These are phyloP conservation scores for Phylloscopus collybita DNA, from an alignment of 2,797 vertebrate species.

Conservation along the genomic window DNA sequence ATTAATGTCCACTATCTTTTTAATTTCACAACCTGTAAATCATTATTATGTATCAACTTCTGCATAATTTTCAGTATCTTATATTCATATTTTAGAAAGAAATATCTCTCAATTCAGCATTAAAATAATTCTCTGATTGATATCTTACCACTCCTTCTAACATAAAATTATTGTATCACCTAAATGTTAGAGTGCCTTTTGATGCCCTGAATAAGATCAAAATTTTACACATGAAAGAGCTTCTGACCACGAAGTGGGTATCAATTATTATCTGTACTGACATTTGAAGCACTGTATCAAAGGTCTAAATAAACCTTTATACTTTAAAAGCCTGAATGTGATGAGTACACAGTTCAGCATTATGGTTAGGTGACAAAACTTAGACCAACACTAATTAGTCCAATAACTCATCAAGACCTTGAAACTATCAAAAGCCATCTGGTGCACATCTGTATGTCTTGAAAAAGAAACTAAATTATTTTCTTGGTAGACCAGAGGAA, in stretches of 20 bases:
- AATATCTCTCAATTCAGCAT: neutral
- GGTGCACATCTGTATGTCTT: constrained; percentile 21
- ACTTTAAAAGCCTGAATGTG: neutral
- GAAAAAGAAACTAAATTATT: constrained; percentile 12
- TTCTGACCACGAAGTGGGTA: neutral
- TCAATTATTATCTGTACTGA: neutral
- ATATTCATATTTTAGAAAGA: neutral
- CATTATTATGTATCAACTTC: neutral
- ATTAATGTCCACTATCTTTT: neutral
- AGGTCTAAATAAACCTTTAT: neutral
- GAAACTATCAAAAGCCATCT: constrained; percentile 57
- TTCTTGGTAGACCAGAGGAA: neutral
- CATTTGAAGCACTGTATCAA: neutral
- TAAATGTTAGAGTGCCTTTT: neutral
- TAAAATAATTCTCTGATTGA: neutral
- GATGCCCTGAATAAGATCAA: neutral
- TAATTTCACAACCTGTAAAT: neutral
- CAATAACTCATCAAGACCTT: constrained; percentile 44
- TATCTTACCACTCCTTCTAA: neutral
- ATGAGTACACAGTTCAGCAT: neutral
- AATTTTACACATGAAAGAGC: neutral
- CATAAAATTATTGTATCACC: neutral
- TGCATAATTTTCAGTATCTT: neutral
- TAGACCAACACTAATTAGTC: constrained; percentile 48
- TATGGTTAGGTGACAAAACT: neutral